Evolutionary conservation across 2,113 vertebrate genomes (phyloP), one percentile per base, ranked within the genome.

Genomic region (Camarhynchus parvulus): DNA sequence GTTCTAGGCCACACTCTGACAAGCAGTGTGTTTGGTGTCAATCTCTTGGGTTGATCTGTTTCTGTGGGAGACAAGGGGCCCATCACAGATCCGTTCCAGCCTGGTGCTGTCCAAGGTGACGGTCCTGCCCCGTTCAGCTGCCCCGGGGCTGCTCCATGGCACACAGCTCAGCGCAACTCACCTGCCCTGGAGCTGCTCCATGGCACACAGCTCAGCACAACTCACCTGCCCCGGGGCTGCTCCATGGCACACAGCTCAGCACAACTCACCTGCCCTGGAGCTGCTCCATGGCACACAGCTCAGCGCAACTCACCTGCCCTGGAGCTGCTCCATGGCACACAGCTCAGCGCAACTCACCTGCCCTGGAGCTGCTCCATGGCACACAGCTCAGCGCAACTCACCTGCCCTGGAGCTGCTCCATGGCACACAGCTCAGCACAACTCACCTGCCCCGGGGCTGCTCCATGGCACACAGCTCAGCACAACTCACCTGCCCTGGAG

Each of bases 51-150:
- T 5, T 61, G 81, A 6, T 52, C n/a, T 53, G 3, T 58, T 49
- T 49, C 3, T 7, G 11, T 2, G 42, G 19, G 14, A 59, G 50
- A n/a, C 24, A 11, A 42, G 37, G 25, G 49, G 49, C 47, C 35
- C 13, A 25, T 10, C 55, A 21, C 23, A 39, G 42, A 46, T 4
- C 30, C 35, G 44, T 17, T 16, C 28, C 67, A 0, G 0, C 33
- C 50, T 35, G 94, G 91, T 96, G 96, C 96, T 96, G 96, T 97
- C 94, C 96, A 94, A 96, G 95, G 92, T 94, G 7, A 94, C 1
- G 10, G 0, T 31, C 69, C 44, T 68, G 35, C 35, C 1, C 1
- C 2, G 7, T 87, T 20, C 0, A 1, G 41, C 21, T 7, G 13
- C 14, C 53, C 35, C 7, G 17, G 50, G n/a, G 31, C 39, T 50